Percentiles rank a stretch among this genome's conserved stretches.
Evolutionary conservation across 2,888 invertebrate species (phyloP).

Genomic region (Drosophila atripex): DNA sequence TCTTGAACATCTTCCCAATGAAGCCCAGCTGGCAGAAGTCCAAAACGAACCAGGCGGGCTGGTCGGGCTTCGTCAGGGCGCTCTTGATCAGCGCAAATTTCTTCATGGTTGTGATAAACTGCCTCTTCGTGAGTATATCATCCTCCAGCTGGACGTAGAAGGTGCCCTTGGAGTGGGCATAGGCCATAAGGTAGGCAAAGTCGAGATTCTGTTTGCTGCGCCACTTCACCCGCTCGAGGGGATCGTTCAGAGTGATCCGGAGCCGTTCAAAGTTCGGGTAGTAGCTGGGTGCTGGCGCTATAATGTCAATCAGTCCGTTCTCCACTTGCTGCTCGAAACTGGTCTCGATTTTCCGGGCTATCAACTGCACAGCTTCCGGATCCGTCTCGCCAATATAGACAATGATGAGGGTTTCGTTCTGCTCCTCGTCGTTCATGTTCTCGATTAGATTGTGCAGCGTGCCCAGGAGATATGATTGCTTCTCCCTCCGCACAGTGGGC

Average conservation of each 20-base stretch:
- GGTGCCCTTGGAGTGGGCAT: conserved; percentile 92
- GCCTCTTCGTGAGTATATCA: conserved; percentile 94
- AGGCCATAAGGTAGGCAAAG: conserved; percentile 96
- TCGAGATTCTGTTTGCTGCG: conserved; percentile 97
- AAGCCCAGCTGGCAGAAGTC: conserved; percentile 98
- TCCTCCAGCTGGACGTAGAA: conserved; percentile 98
- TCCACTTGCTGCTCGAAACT: conserved; percentile 91
- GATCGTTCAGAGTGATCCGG: conserved; percentile 92
- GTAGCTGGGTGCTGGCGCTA: conserved; percentile 92
- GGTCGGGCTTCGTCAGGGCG: conserved; percentile 84
- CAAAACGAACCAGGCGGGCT: conserved; percentile 93
- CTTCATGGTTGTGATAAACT: conserved; percentile 93
- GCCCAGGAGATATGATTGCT: conserved; percentile 93
- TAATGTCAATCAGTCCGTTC: conserved; percentile 93
- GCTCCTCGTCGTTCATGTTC: conserved; percentile 89
- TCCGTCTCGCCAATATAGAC: conserved; percentile 95
- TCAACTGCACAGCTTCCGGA: conserved; percentile 89
- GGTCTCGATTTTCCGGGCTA: conserved; percentile 90
- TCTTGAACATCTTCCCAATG: conserved; percentile 96
- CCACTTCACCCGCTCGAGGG: conserved; percentile 93
- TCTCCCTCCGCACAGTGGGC: conserved; percentile 94
- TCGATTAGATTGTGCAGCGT: conserved; percentile 93
- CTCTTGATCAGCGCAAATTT: conserved; percentile 92
- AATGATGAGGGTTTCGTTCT: conserved; percentile 92
- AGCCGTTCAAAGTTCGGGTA: conserved; percentile 94